Conservation (phyloP, 35 echinoderm and acorn worm species). For the Ophiothrix spiculata region DNA sequence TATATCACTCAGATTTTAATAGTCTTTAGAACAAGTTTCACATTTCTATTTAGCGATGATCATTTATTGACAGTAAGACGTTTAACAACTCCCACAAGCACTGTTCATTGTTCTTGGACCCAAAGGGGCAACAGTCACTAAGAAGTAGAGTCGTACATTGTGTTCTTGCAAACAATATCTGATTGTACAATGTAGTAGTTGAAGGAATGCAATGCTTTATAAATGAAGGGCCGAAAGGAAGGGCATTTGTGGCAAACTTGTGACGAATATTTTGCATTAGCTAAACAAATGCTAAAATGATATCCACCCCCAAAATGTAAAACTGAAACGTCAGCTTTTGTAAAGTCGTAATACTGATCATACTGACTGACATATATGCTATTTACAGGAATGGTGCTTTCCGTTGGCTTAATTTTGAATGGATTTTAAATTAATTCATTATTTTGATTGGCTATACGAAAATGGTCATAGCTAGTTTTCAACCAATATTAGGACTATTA, state of each 20-base stretch:
- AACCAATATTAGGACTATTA: no score
- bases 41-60: background rate
- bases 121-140: background rate
- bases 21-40: background rate
- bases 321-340: background rate
- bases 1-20: background rate
- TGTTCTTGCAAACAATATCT: background rate
- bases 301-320: background rate
- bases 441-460: no score
- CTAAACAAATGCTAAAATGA: background rate
- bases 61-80: constrained; percentile 2
- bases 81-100: background rate
- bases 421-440: no score
- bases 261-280: background rate
- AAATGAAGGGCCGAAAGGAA: background rate
- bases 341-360: no score
- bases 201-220: background rate
- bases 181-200: no score
- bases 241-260: no score
- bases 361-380: no score
- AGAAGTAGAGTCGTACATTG: background rate
- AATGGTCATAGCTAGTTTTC: no score
- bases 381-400: no score
- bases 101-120: background rate
- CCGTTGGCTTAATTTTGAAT: no score